Base-by-base conservation (phyloP, 2,888 invertebrate genomes). In the Nemurella pictetii region DNA sequence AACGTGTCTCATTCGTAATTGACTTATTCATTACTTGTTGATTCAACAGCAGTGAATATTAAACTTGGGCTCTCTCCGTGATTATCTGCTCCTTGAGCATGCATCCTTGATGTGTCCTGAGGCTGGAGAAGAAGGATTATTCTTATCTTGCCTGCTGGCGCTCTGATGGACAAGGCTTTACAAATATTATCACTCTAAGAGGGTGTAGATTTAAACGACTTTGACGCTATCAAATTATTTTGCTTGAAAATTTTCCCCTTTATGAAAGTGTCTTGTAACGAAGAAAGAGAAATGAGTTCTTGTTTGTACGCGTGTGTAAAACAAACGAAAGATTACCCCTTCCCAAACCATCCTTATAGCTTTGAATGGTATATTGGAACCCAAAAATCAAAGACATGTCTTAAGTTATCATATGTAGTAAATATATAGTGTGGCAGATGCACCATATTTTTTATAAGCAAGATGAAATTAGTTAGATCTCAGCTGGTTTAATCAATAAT, bases 1-100 rank as follows among this genome's bases (percentile, higher is more conserved):
- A 3, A 36, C 82, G 82, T 82, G 82, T 72, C 72, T n/a, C 12
- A 15, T n/a, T 12, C 25, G 80, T 80, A 80, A 81, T 81, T 81
- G 81, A 36, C 82, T 82, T 82, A 81, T 81, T 81, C 80, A 36
- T 36, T 35, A 81, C 29, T 15, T 81, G 80, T 81, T 81, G 30
- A 35, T 36, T 81, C 36, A 26, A 26, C 28, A 12, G 0, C 75
- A 75, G 26, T 75, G 75, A 26, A 75, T 75, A 75, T 75, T 75
- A 26, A 81, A 4, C 7, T 20, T 2, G 20, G 28, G 29, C 80
- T 80, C 29, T 27, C 20, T 28, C 20, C 30, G 30, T 29, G 20
- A n/a, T 77, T 77, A 77, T 77, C 77, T 20, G 7, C 75, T 75
- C 25, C 7, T 26, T 12, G 55, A 55, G 20, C 55, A 55, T 55